Conservation (phyloP, 64 coral and sea anemone species). For the Actinia tenebrosa region DNA sequence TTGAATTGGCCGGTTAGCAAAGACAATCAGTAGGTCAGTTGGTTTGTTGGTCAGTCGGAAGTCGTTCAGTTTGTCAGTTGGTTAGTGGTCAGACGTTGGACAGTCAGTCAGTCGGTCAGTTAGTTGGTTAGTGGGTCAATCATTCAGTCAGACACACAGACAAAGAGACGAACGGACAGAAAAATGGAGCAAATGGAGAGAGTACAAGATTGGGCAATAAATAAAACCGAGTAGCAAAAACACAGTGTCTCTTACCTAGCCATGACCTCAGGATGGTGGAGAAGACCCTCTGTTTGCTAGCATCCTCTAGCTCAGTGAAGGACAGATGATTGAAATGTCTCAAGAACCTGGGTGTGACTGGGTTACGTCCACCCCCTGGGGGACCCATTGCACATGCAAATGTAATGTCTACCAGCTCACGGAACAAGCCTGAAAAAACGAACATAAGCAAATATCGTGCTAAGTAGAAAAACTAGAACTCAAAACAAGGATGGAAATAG, state of each 20-base stretch:
- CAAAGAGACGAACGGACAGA: no score
- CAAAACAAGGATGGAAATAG: no score
- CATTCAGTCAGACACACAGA: no score
- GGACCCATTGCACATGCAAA: conserved; percentile 86
- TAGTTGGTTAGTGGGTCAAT: no score
- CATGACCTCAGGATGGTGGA: conserved; percentile 80
- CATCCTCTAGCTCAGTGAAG: conserved; percentile 94
- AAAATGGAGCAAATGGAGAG: no score
- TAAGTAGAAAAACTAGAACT: no score
- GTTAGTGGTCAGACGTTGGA: no score
- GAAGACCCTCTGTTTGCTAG: conserved; percentile 90
- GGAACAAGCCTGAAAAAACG: conserved; percentile 67
- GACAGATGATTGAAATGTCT: conserved; percentile 95
- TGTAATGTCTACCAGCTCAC: conserved; percentile 97
- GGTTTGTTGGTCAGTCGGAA: no score
- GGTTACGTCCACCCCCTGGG: conserved; percentile 89
- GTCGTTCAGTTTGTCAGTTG: no score
- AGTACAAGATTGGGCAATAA: background rate
- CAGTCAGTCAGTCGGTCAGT: no score
- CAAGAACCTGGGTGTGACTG: conserved; percentile 82
- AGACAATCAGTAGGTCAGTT: background rate
- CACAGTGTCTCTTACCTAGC: conserved; percentile 61
- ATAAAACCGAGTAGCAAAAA: background rate
- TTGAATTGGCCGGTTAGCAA: background rate
- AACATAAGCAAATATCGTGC: background rate